Conservation (phyloP, 2,888 invertebrate genomes). For the Octonoba sinensis region DNA sequence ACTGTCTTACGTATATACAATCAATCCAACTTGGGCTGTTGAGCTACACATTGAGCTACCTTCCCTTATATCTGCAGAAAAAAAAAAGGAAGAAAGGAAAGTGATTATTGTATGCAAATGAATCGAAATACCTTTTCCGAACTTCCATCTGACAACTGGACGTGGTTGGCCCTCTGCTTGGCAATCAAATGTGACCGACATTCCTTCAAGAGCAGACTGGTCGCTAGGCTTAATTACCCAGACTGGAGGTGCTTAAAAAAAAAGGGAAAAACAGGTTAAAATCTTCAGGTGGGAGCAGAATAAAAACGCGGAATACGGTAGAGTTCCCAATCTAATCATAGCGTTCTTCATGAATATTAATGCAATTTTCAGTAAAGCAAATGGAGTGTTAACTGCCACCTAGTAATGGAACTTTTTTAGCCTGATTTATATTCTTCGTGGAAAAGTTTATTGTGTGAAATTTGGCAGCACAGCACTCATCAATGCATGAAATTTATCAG, state of each 20-base stretch:
- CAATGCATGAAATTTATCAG: conserved; percentile 6
- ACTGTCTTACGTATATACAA: too few species aligned
- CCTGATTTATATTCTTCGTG: conserved; percentile 11
- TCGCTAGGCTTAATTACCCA: conserved; percentile 71
- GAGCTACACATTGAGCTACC: too few species aligned
- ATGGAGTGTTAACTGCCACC: conserved; percentile 28
- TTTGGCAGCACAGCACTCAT: background rate
- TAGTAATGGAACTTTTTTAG: conserved; percentile 6
- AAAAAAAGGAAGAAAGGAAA: too few species aligned
- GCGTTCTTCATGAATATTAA: conserved; percentile 47
- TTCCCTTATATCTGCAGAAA: too few species aligned
- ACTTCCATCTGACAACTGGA: conserved; percentile 71
- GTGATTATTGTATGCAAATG: too few species aligned
- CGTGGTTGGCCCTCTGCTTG: conserved; percentile 71
- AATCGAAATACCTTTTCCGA: conserved; percentile 68
- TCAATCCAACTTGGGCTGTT: too few species aligned
- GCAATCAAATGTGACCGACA: conserved; percentile 70
- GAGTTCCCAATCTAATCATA: conserved; percentile 18
- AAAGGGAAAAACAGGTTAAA: background rate
- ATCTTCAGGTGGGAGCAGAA: background rate
- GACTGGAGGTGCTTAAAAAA: conserved; percentile 70
- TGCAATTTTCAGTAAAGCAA: conserved; percentile 16
- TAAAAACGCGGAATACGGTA: conserved; percentile 11
- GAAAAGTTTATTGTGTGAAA: background rate
- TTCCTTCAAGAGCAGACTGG: conserved; percentile 69